Evolutionary conservation across 2,888 invertebrate genomes (phyloP).

Genomic region (Meandrusa payeni): DNA sequence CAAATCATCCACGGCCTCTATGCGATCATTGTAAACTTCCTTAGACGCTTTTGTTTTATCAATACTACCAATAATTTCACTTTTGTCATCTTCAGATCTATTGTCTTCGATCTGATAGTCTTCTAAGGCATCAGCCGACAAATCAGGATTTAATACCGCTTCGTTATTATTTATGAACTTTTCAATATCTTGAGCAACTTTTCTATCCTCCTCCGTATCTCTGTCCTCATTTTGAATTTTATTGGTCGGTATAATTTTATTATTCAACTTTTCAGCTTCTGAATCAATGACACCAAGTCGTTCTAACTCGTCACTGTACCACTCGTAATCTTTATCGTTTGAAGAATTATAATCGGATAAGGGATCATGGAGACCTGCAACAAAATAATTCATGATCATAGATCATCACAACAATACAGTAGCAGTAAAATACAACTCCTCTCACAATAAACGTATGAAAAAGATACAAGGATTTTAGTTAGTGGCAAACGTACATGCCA

Average conservation of each 20-base stretch:
- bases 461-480: too few relatives aligned
- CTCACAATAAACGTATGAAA: too few relatives aligned
- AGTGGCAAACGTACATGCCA: too few relatives aligned
- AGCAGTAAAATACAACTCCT: too few relatives aligned
- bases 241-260: neutral
- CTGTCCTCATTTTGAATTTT: neutral
- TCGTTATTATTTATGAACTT: constrained; percentile 11
- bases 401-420: too few relatives aligned
- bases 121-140: constrained; percentile 26
- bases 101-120: constrained; percentile 61
- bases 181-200: constrained; percentile 20
- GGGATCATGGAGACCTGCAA: constrained; percentile 17
- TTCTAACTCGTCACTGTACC: constrained; percentile 15
- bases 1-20: constrained; percentile 5
- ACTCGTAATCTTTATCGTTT: constrained; percentile 13
- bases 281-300: constrained; percentile 2
- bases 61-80: too few relatives aligned
- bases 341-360: constrained; percentile 17
- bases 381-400: constrained; percentile 5
- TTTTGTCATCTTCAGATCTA: constrained; percentile 36
- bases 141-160: neutral
- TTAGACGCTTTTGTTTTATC: too few relatives aligned
- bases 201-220: constrained; percentile 15
- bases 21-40: too few relatives aligned
- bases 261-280: neutral